Conservation (phyloP, 2,113 vertebrate genomes). For the Nothobranchius kuhntae region DNA sequence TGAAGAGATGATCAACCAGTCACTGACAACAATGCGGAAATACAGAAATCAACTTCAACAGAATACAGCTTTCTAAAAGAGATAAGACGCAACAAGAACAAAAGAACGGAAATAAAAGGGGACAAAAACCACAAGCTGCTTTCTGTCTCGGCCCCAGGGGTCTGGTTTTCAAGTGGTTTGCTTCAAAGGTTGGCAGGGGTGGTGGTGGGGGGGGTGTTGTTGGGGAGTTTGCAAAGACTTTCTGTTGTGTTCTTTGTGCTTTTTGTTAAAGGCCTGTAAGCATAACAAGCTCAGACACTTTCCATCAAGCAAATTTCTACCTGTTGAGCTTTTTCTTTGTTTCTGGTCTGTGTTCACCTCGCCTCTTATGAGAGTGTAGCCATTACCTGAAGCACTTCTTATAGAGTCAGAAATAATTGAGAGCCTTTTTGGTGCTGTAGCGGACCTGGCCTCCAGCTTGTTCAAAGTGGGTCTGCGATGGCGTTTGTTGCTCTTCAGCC, state of each 20-base stretch:
- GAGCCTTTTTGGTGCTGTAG: background rate
- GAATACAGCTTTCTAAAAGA: conserved; percentile 59
- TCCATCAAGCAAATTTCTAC: conserved; percentile 40
- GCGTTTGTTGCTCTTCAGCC: conserved; percentile 31
- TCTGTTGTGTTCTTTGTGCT: too few relatives aligned
- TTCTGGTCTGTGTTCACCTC: background rate
- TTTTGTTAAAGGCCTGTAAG: conserved; percentile 43
- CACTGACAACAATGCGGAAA: conserved; percentile 72
- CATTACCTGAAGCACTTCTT: background rate
- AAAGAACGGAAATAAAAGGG: conserved; percentile 23
- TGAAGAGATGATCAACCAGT: conserved; percentile 67
- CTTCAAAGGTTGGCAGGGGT: conserved; percentile 45
- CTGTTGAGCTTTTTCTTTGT: conserved; percentile 9
- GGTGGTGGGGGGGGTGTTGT: too few relatives aligned
- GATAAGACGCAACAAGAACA: conserved; percentile 46
- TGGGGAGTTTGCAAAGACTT: too few relatives aligned
- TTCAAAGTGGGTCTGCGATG: conserved; percentile 42
- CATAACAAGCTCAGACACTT: conserved; percentile 28
- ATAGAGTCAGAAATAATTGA: conserved; percentile 4
- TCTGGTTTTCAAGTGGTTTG: conserved; percentile 77
- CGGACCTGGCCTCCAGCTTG: conserved; percentile 17
- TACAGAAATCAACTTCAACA: conserved; percentile 69
- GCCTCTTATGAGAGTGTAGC: conserved; percentile 2
- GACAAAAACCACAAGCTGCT: conserved; percentile 64
- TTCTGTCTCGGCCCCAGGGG: conserved; percentile 55